Evolutionary conservation across 2,888 invertebrate genomes (phyloP).

Genomic region (Atherix ibis): DNA sequence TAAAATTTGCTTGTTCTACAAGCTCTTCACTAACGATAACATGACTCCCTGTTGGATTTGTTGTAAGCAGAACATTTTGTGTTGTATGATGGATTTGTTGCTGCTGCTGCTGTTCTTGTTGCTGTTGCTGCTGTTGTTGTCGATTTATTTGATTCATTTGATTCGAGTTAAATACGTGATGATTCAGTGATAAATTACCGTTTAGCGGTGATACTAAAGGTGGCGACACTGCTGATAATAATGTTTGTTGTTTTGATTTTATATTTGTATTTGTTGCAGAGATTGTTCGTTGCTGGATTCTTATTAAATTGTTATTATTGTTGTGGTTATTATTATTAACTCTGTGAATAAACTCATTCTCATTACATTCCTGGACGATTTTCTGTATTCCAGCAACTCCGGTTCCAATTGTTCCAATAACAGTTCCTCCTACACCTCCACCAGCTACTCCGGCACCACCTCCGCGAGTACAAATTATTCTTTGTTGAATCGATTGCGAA

Average conservation of each 20-base stretch:
- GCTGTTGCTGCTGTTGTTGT: conserved; percentile 14
- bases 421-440: neutral
- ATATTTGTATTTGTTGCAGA: too few species aligned
- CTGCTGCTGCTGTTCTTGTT: conserved; percentile 12
- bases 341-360: conserved; percentile 4
- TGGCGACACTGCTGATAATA: conserved; percentile 1
- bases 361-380: neutral
- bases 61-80: conserved; percentile 7
- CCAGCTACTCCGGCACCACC: conserved; percentile 1
- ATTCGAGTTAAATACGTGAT: conserved; percentile 5
- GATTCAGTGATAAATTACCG: conserved; percentile 1
- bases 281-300: conserved; percentile 3
- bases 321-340: conserved; percentile 2
- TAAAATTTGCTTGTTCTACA: conserved; percentile 15
- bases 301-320: conserved; percentile 4
- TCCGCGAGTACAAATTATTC: neutral
- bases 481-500: conserved; percentile 6
- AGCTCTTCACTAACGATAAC: conserved; percentile 23
- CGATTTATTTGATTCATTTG: conserved; percentile 15
- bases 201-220: neutral
- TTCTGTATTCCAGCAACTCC: neutral
- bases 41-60: conserved; percentile 17
- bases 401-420: too few species aligned
- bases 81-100: conserved; percentile 5
- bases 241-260: too few species aligned